These are phyloP conservation scores for Mythimna loreyi DNA, from an alignment of 2,888 invertebrate genomes.

Conservation along the genomic window DNA sequence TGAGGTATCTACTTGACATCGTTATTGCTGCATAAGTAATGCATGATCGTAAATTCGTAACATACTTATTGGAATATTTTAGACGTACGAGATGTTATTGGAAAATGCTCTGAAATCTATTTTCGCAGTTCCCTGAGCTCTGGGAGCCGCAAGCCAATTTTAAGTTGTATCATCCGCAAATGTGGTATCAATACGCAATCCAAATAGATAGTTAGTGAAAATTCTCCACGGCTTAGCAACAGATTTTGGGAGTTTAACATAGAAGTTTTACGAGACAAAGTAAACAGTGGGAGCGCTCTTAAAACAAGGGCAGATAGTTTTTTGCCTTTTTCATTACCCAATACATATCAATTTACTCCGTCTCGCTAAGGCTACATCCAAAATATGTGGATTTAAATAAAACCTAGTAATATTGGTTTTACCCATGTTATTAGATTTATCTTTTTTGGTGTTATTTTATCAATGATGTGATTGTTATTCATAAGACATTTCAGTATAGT, in stretches of 20 bases:
- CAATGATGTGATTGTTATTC: too few species aligned
- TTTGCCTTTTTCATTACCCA: conserved; percentile 14
- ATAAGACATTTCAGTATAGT: too few species aligned
- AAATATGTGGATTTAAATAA: conserved; percentile 24
- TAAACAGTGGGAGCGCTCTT: conserved; percentile 16
- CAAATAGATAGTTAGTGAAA: conserved; percentile 39
- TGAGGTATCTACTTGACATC: conserved; percentile 16
- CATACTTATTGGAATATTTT: conserved; percentile 47
- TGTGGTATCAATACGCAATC: conserved; percentile 50
- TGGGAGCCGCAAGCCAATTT: conserved; percentile 57
- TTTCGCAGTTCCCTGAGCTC: conserved; percentile 38
- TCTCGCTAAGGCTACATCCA: conserved; percentile 17
- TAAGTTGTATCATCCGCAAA: conserved; percentile 45
- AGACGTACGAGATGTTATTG: conserved; percentile 35
- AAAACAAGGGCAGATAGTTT: conserved; percentile 36
- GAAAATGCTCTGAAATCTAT: conserved; percentile 50
- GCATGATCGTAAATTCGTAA: conserved; percentile 32
- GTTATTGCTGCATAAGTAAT: conserved; percentile 54
- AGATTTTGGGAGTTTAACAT: conserved; percentile 33
- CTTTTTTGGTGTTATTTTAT: too few species aligned
- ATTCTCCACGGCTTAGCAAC: conserved; percentile 42
- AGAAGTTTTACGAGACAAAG: conserved; percentile 28
- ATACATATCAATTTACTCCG: conserved; percentile 25
- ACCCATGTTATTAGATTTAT: too few species aligned
- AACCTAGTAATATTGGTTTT: background rate